Evolutionary conservation across 2,888 invertebrate genomes (phyloP), one percentile per base, ranked within the genome.

Genomic region (Sabatieria punctata): DNA sequence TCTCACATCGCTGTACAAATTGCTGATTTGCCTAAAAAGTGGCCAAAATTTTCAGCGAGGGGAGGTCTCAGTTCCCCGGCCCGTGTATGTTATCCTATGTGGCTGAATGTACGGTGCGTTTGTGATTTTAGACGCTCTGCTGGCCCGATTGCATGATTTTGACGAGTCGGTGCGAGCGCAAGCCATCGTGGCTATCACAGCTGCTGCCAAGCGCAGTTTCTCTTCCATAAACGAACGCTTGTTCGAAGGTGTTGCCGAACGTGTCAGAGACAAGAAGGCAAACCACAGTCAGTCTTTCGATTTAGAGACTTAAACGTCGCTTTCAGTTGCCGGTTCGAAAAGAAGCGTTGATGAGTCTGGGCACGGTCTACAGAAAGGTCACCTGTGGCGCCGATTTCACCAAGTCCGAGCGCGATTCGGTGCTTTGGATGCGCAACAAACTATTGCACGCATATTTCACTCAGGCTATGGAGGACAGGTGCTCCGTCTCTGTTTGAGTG

Each of bases 391-490:
- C 58, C 19, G 52, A 51, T 4, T 52, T 56, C 36, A 46, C 58
- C 21, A 56, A 59, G 25, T 54, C 60, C 46, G 27, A 41, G 2
- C 37, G 51, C 11, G 26, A 33, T 8, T 84, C 85, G 0, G 82
- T 89, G 0, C 81, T 83, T 52, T 93, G 93, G 91, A 89, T 93
- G 51, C 88, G 88, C 65, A 85, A 93, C 63, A 93, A 93, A 74
- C 88, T 95, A 51, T 74, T 95, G 24, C 89, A 95, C 68, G 88
- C 82, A 39, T 81, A 81, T 66, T 79, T n/a, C n/a, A n/a, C n/a
- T n/a, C n/a, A n/a, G n/a, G 30, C 8, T 30, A 30, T 30, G 8
- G 30, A 15, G 8, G 8, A 15, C 30, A 15, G 30, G 30, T 15
- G 15, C 8, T 30, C 8, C 15, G 30, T 30, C 30, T 8, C 30